phyloP scores from a whole-genome alignment of 2,888 invertebrate species.

The Meloe dianella region DNA sequence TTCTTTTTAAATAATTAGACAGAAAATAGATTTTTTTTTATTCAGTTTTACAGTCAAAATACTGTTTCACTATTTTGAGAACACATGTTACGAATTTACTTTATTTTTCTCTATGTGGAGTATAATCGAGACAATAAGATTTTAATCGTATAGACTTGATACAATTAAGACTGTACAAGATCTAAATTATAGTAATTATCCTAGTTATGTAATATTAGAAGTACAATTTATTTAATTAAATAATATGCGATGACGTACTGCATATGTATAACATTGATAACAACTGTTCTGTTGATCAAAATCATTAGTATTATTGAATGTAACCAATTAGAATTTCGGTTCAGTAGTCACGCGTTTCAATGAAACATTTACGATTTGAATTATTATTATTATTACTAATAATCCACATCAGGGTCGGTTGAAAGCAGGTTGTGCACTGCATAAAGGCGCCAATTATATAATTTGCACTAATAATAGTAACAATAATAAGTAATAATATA shows the following conservation, averaged over 20 bases:
- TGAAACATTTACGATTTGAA: neutral
- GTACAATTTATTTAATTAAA: neutral
- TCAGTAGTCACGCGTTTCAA: neutral
- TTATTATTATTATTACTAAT: neutral
- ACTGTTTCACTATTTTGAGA: too few species aligned
- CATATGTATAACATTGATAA: too few species aligned
- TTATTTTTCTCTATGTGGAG: too few species aligned
- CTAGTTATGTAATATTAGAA: neutral
- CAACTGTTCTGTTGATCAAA: neutral
- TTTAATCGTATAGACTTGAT: neutral
- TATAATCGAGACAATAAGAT: neutral
- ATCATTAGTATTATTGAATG: neutral
- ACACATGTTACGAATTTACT: too few species aligned
- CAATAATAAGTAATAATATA: too few species aligned
- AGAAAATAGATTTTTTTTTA: too few species aligned
- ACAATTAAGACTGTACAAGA: neutral
- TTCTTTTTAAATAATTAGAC: too few species aligned
- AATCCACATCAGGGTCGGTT: too few species aligned
- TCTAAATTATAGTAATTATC: neutral
- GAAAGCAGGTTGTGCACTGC: too few species aligned
- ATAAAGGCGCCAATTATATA: too few species aligned
- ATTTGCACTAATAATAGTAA: too few species aligned
- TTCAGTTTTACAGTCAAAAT: too few species aligned
- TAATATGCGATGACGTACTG: neutral
- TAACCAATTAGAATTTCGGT: conserved; percentile 1